phyloP scores from a whole-genome alignment of 2,113 vertebrate species.

The Xenus cinereus region DNA sequence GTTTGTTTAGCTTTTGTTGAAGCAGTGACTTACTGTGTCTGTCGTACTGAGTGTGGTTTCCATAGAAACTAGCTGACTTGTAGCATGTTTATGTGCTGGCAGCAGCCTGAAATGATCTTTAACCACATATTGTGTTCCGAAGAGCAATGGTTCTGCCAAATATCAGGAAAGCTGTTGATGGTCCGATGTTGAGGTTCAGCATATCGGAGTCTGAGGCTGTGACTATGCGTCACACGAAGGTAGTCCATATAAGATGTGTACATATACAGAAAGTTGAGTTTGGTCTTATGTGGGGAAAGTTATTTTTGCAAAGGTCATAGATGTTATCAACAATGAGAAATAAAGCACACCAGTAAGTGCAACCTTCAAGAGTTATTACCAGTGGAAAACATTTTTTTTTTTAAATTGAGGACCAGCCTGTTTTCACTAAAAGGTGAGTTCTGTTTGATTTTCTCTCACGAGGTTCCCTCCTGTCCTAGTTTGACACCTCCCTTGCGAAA shows the following conservation, averaged over 20 bases:
- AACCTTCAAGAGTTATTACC: not conserved
- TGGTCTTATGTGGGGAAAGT: not conserved
- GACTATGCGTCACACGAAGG: rapidly evolving
- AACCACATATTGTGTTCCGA: not conserved
- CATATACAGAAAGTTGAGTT: not conserved
- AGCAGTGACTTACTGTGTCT: not conserved
- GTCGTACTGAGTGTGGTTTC: not conserved
- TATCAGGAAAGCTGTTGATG: not conserved
- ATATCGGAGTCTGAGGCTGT: rapidly evolving
- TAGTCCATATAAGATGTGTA: rapidly evolving
- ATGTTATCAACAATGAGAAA: not conserved
- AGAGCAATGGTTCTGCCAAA: not conserved
- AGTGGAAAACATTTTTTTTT: not conserved
- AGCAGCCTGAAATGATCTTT: not conserved
- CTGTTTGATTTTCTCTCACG: not conserved
- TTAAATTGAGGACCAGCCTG: not conserved
- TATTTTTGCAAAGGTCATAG: not conserved
- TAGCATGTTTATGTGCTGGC: not conserved
- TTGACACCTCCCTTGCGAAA: not conserved
- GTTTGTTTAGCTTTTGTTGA: not conserved
- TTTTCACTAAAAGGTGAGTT: not conserved
- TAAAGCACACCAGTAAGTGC: not conserved
- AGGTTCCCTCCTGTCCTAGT: not conserved
- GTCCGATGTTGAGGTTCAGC: rapidly evolving
- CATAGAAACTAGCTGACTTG: not conserved